Base-by-base conservation (phyloP, 2,888 invertebrate species). In the Lepidochrysops patricia region DNA sequence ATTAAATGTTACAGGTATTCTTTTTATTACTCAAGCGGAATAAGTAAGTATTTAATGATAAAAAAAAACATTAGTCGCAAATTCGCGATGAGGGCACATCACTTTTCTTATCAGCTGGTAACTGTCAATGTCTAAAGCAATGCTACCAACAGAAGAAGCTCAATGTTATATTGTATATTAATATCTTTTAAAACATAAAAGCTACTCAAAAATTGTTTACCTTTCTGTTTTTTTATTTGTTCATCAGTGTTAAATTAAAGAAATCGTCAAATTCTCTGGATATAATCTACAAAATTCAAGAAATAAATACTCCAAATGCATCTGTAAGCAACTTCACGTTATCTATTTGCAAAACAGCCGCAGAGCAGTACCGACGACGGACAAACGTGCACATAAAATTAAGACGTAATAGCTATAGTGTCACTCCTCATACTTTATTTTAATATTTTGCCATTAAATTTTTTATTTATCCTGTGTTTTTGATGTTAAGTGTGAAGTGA, bases 351-450 rank as follows among this genome's bases (percentile, higher is more conserved):
- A 75, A 73, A 79, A 80, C 80, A 81, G 76, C 81, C 82, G 84
- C 84, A 84, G 87, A 67, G 70, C 71, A 71, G 71, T 87, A 87
- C 85, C 85, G 87, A 82, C 82, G 85, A 87, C 85, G 85, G 87
- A 82, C 82, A 85, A 85, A 84, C 85, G 87, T 86, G 86, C 87
- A 85, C 81, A 82, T 81, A 83, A 84, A 84, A 85, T 85, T 82
- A 82, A 84, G 86, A 84, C 87, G 86, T 86, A 82, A 82, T 73
- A 80, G 74, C 76, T 74, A 77, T 80, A 80, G 85, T 87, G 87
- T 82, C 84, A 83, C 78, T 84, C 82, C 80, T 82, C 80, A 80
- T 80, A 81, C 76, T 82, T 82, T 69, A 70, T 80, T 85, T 85
- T 84, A 84, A 76, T 83, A 80, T 78, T 76, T 81, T 79, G 82